Evolutionary conservation across 2,888 invertebrate species (phyloP).

Genomic region (Troglohyphantes excavatus): DNA sequence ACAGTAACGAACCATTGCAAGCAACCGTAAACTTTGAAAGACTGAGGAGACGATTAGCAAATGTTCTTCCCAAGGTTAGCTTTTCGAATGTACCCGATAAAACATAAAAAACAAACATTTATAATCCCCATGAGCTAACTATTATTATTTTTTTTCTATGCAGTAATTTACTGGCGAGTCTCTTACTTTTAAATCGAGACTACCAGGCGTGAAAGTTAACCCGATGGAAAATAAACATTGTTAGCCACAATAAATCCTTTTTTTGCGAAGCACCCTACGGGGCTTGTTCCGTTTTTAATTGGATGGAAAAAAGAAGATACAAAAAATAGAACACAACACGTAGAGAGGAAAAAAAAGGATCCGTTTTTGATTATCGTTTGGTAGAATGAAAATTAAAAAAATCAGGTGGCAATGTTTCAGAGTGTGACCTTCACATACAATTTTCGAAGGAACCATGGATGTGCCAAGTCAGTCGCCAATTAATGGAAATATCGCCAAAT

Average conservation of each 20-base stretch:
- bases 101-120: background rate
- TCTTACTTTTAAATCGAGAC: background rate
- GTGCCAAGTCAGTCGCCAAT: too few relatives aligned
- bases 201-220: background rate
- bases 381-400: background rate
- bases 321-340: constrained; percentile 1
- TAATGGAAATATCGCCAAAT: too few relatives aligned
- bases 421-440: background rate
- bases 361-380: background rate
- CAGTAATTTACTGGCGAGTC: background rate
- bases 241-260: background rate
- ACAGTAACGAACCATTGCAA: too few relatives aligned
- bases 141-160: background rate
- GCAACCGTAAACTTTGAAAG: too few relatives aligned
- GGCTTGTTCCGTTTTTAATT: constrained; percentile 3
- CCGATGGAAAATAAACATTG: background rate
- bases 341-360: background rate
- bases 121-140: background rate
- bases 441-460: background rate
- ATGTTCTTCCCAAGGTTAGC: background rate
- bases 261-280: background rate
- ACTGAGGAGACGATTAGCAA: background rate
- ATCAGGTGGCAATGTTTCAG: background rate
- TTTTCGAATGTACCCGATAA: background rate
- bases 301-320: background rate